Evolutionary conservation across 2,113 vertebrate species (phyloP), one percentile per base, ranked within the genome.

Genomic region (Poeciliopsis occidentalis): DNA sequence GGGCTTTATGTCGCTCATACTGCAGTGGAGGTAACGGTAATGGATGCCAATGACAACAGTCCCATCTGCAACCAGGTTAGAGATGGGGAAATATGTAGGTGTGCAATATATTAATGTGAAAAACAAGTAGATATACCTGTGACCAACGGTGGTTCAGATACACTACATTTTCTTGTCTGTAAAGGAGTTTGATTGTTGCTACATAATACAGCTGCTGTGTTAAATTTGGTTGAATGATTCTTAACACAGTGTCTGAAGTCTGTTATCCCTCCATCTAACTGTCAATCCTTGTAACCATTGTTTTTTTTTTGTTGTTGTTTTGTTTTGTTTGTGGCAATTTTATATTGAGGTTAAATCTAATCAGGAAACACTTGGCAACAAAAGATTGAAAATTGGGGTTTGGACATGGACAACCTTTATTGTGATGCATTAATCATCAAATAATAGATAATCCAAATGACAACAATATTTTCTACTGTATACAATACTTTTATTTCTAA

Each of bases 41-140:
- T 94, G 84, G 98, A 99, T 2, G 95, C 96, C 68, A 99, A 99
- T 71, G 98, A 99, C 88, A 99, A 99, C 77, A 96, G 91, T 64
- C 98, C 98, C 12, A 90, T 98, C 77, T 99, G 98, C 91, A 95
- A 96, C 44, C 96, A 98, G 97, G 98, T 99, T 78, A 93, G 95
- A 30, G 47, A 70, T 29, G 13, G 69, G 71, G 64, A 76, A 54
- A 44, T 19, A 67, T 32, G 62, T 30, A 64, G 71, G 30, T 60
- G 64, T 27, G 44, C 47, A 6, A n/a, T 72, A 60, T 44, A 15
- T 61, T 76, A 31, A 68, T 27, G 31, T 64, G 29, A 30, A 60
- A 64, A 68, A 60, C 10, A 70, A 84, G 70, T 68, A 68, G 12
- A 66, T 17, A 1, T 67, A 31, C 29, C 29, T 17, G 13, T 29